Evolutionary conservation across 2,888 invertebrate species (phyloP), one percentile per base, ranked within the genome.

Genomic region (Thysanoteuthis rhombus): DNA sequence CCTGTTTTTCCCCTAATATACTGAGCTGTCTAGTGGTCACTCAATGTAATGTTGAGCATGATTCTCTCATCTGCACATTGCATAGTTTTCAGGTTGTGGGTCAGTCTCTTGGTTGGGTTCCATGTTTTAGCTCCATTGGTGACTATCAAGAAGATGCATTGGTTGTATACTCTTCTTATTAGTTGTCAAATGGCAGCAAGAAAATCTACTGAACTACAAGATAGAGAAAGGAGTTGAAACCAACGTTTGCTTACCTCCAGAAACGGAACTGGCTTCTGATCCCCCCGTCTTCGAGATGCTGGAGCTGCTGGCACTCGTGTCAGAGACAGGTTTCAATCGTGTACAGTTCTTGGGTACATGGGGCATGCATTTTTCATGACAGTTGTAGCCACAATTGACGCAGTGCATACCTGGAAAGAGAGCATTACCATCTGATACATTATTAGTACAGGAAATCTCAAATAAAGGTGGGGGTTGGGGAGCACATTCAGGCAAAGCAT

Each of bases 281-380:
- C 94, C 95, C 19, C 95, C 96, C 28, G 95, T 95, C 93, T 95
- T 95, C 12, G 96, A 95, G 52, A 96, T 94, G 94, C 95, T 96
- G 45, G 96, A 95, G 47, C 94, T 95, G 94, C 95, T 96, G 93
- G 95, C 94, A 93, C 95, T 95, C 39, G 95, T 93, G 90, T 96
- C 96, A 12, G 96, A 94, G 91, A 96, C 95, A 28, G 96, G 94
- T 94, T 96, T 96, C 95, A 97, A 94, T 96, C 96, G 96, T 58
- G 97, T 96, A 95, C 97, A 97, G 95, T 97, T 97, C 97, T 98
- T 98, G 94, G 99, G 98, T 93, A 99, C 98, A 94, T 98, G 97
- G 95, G 99, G 98, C 93, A 98, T 98, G 97, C 99, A 99, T 96
- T 99, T 99, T 97, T 99, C 99, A 97, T 99, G 99, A 97, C 99